These are phyloP conservation scores for Chironomus tepperi DNA, from an alignment of 1,140 invertebrate species.

Conservation along the genomic window DNA sequence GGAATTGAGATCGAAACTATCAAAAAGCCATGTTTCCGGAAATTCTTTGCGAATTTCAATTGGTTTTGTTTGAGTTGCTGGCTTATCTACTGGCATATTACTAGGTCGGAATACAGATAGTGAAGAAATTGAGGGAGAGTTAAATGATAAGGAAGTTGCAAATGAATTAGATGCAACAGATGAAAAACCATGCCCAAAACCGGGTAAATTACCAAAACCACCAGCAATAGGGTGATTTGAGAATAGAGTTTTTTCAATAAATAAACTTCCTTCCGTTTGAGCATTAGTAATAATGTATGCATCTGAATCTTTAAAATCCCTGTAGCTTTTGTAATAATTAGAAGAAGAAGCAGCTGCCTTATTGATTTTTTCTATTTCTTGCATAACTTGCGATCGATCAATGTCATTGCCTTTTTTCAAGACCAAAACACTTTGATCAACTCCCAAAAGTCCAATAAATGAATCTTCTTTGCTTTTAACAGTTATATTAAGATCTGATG, in stretches of 20 bases:
- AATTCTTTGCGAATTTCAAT: slow-evolving; percentile 12
- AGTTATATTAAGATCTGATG: slow-evolving; percentile 52
- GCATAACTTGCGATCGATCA: slow-evolving; percentile 34
- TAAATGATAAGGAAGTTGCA: no score
- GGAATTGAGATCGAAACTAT: not conserved
- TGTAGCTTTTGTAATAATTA: not conserved
- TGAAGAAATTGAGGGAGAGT: no score
- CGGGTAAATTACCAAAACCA: no score
- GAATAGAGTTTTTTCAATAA: no score
- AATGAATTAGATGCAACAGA: no score
- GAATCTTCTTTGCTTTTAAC: slow-evolving; percentile 68
- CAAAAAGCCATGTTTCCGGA: slow-evolving; percentile 3
- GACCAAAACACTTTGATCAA: slow-evolving; percentile 73
- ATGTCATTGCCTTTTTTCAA: slow-evolving; percentile 53
- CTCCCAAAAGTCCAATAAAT: slow-evolving; percentile 67
- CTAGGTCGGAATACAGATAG: no score
- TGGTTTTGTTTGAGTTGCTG: no score
- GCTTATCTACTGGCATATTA: not conserved
- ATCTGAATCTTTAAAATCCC: not conserved
- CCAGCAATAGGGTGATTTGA: no score
- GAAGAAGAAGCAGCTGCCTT: not conserved
- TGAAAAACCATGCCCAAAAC: not conserved
- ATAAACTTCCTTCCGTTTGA: not conserved
- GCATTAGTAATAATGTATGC: not conserved
- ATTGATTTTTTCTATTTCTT: slow-evolving; percentile 38